Base-by-base conservation (phyloP, 2,888 invertebrate genomes). In the Halocaridina rubra region DNA sequence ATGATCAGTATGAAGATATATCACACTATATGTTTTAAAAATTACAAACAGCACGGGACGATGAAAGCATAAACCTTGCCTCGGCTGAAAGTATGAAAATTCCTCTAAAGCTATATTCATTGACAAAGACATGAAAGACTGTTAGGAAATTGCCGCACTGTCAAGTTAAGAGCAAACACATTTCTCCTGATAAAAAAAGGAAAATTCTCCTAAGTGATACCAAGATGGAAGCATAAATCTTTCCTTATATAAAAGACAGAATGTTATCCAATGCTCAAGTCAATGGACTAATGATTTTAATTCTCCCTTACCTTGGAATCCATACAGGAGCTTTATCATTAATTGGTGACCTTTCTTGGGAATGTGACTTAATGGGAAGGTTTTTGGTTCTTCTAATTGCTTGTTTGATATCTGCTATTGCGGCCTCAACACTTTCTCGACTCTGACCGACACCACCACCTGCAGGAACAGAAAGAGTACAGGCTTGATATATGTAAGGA, bases 371-470 rank as follows among this genome's bases (percentile, higher is more conserved):
- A 33, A 85, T 57, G 39, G 88, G 86, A 69, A 88, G 72, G 27
- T 86, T 84, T 71, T 86, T 86, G 69, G 88, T 88, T 61, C 86
- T 81, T 27, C 88, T 81, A 27, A 88, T 86, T 19, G 88, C 86
- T 78, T 88, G 88, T 53, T 86, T 86, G 80, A 88, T 88, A 78
- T 88, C 88, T 64, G 86, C 86, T 71, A 88, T 88, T 33, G 88
- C 88, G 22, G 88, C 88, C 57, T 86, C 86, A 3, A 88, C 88
- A 72, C 80, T 80, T 74, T 87, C 87, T 59, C 87, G 64, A 57
- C 81, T 87, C 53, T 85, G 87, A 22, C 81, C 79, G 27, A 81
- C 85, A 33, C 85, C 85, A 33, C 85, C 85, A n/a, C 82, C 87
- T 81, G 72, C 64, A 27, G 53, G 76, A 71, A 33, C 13, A 30